phyloP scores from a whole-genome alignment of 2,888 invertebrate species.

The Acrobasis consociella region DNA sequence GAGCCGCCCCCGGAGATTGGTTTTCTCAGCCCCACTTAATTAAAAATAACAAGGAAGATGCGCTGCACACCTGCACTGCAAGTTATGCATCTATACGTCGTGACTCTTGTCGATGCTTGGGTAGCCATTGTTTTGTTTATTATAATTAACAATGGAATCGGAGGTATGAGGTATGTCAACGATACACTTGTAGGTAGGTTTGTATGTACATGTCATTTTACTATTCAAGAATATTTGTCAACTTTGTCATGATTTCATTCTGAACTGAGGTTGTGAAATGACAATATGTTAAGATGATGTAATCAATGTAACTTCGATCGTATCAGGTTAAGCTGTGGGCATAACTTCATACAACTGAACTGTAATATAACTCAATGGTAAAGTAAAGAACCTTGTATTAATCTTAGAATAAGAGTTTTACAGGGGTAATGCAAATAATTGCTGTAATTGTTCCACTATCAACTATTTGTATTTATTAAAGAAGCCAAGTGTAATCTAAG shows the following conservation, averaged over 20 bases:
- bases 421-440: no score
- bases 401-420: no score
- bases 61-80: constrained; percentile 4
- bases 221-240: background rate
- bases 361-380: no score
- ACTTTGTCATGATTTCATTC: background rate
- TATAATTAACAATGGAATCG: background rate
- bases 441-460: no score
- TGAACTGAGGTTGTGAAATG: background rate
- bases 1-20: constrained; percentile 4
- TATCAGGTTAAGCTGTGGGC: background rate
- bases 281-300: no score
- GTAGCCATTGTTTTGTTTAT: constrained; percentile 3
- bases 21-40: constrained; percentile 3
- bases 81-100: background rate
- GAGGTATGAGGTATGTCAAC: background rate
- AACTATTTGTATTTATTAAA: no score
- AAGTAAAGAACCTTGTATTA: no score
- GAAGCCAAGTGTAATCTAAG: no score
- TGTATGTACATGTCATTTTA: background rate
- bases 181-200: background rate
- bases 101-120: background rate
- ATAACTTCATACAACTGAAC: no score
- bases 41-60: constrained; percentile 13
- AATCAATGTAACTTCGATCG: background rate